These are phyloP conservation scores for Dynastes maya DNA, from an alignment of 2,888 invertebrate species.

Conservation along the genomic window DNA sequence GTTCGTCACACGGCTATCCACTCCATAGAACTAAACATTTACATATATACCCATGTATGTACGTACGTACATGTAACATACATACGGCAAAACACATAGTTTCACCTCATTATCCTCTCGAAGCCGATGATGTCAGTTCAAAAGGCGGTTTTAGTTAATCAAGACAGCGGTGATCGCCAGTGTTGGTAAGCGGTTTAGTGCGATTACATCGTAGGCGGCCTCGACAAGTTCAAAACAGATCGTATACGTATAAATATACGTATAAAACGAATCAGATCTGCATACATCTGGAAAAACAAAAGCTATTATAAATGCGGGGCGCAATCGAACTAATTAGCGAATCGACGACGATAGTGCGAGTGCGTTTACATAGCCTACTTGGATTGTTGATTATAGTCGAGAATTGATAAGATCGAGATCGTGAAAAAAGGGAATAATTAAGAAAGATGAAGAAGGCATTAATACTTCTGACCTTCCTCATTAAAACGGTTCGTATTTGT, in stretches of 20 bases:
- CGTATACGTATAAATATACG: neutral
- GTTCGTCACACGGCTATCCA: no score
- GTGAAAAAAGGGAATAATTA: neutral
- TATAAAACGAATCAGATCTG: neutral
- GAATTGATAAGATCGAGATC: neutral
- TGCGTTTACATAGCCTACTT: neutral
- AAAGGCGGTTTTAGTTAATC: neutral
- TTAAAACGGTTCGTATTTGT: constrained; percentile 8
- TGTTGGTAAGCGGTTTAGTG: neutral
- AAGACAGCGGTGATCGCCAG: neutral
- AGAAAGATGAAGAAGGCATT: neutral
- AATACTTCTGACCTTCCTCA: constrained; percentile 1
- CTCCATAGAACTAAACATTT: no score
- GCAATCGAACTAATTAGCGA: neutral
- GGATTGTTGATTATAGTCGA: no score
- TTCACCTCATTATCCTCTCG: constrained; percentile 22
- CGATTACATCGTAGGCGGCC: neutral
- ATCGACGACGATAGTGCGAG: neutral
- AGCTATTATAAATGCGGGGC: neutral
- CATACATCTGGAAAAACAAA: neutral
- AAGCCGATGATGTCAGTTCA: constrained; percentile 19
- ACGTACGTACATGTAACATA: no score
- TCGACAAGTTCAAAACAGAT: neutral
- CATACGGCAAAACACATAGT: neutral
- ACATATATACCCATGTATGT: no score